Conservation (phyloP, 2,113 vertebrate genomes). For the Chloropsis cyanopogon region DNA sequence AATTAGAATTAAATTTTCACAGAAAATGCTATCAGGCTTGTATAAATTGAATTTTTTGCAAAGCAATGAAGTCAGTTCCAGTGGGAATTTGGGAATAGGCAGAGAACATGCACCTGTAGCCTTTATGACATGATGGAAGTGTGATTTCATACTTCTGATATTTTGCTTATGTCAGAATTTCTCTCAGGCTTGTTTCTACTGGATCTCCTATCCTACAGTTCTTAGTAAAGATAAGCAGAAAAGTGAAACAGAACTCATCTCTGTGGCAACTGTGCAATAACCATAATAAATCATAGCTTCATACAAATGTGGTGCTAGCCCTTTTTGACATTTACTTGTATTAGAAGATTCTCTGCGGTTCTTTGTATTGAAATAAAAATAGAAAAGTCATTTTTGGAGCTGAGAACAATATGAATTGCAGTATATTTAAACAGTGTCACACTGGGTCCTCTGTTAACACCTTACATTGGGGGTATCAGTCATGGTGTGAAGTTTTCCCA, state of each 20-base stretch:
- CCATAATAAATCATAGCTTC: not conserved
- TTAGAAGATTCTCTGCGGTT: not conserved
- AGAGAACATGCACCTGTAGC: not conserved
- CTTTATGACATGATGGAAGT: not conserved
- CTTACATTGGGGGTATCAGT: not conserved
- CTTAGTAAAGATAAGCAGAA: conserved; percentile 17
- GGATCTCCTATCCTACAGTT: not conserved
- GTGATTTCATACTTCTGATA: conserved; percentile 14
- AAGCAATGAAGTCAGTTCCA: not conserved
- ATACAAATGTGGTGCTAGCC: not conserved
- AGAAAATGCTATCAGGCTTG: not conserved
- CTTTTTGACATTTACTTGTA: not conserved
- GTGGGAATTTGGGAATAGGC: not conserved
- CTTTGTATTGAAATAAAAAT: not conserved
- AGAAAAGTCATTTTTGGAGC: not conserved
- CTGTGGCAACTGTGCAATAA: not conserved
- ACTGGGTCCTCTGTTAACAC: not conserved
- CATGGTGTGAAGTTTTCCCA: not conserved
- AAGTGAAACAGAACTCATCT: not conserved
- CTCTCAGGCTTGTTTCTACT: not conserved
- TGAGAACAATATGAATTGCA: not conserved
- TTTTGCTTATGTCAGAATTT: not conserved
- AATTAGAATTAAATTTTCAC: conserved; percentile 24
- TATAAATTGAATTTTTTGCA: not conserved
- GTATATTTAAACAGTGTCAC: not conserved